These are phyloP conservation scores for Atethmia centrago DNA, from an alignment of 2,888 invertebrate species.

Conservation along the genomic window DNA sequence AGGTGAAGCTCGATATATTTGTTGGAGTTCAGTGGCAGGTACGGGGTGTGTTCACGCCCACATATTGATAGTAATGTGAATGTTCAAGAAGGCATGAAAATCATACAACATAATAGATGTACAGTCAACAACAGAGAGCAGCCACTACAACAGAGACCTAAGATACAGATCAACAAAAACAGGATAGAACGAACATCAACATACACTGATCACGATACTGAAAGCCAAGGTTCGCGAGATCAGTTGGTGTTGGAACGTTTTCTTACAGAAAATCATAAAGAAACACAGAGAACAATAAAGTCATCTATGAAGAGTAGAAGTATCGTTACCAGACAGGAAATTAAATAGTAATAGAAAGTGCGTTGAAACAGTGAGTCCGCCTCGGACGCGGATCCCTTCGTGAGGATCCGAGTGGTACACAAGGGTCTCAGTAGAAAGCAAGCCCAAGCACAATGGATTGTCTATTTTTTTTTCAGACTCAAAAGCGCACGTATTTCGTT, in stretches of 20 bases:
- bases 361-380: slow-evolving; percentile 80
- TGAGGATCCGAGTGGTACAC: slow-evolving; percentile 75
- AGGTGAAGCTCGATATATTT: slow-evolving; percentile 90
- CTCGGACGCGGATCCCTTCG: slow-evolving; percentile 75
- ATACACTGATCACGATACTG: slow-evolving; percentile 77
- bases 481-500: slow-evolving; percentile 83
- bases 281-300: slow-evolving; percentile 71
- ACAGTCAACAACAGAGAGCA: slow-evolving; percentile 91
- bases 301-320: slow-evolving; percentile 74
- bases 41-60: slow-evolving; percentile 88
- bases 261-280: slow-evolving; percentile 72
- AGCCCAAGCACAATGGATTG: slow-evolving; percentile 88
- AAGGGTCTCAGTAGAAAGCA: slow-evolving; percentile 85
- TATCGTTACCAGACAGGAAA: slow-evolving; percentile 76
- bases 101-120: slow-evolving; percentile 89
- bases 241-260: slow-evolving; percentile 77
- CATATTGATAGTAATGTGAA: slow-evolving; percentile 89
- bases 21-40: slow-evolving; percentile 89
- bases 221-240: slow-evolving; percentile 71
- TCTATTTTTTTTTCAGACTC: slow-evolving; percentile 76
- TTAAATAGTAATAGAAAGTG: slow-evolving; percentile 81
- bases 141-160: slow-evolving; percentile 90
- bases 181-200: slow-evolving; percentile 83
- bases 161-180: slow-evolving; percentile 87
- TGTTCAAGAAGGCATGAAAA: slow-evolving; percentile 90